Evolutionary conservation across 2,797 vertebrate genomes (phyloP), one percentile per base, ranked within the genome.

Genomic region (Platalea minor): DNA sequence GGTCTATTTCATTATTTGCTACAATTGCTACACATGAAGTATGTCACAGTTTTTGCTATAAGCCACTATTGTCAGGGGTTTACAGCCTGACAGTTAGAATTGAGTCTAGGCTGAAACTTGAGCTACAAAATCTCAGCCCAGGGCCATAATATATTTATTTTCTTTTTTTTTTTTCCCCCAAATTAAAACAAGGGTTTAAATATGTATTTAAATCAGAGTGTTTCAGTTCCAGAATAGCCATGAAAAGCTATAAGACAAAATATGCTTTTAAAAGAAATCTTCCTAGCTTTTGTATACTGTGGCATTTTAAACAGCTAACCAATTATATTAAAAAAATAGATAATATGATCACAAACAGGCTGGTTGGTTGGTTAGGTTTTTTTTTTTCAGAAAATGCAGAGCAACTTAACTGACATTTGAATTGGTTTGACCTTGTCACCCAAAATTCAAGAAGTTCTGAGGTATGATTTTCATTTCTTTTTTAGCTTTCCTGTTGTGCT

Each of bases 181-280:
- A 89, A 93, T 89, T 95, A 85, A 93, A 94, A 70, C 75, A 91
- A 78, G 35, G 7, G 28, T 90, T 91, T 96, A 95, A 87, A 90
- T 94, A 88, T 68, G 45, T 91, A 57, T 92, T 94, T 91, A 84
- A 83, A 92, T 90, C 57, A 28, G 43, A 74, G 25, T 54, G 46
- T 85, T 93, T 91, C 78, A 73, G 60, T 91, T 93, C 50, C 43
- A 14, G 3, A 93, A 94, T 61, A 92, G 93, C 46, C 46, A 50
- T 79, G 68, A 75, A 84, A 91, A 91, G 14, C 79, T 89, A 0
- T 69, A 41, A 76, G 69, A 63, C 33, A 79, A 94, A 89, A 73
- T 59, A 68, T 21, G 29, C 43, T 84, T 94, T 90, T 65, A 87
- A 61, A 90, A 83, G 60, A 50, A 93, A 93, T 89, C 73, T 56